phyloP scores from a whole-genome alignment of 1,140 invertebrate genomes.

The Pectinophora gossypiella region DNA sequence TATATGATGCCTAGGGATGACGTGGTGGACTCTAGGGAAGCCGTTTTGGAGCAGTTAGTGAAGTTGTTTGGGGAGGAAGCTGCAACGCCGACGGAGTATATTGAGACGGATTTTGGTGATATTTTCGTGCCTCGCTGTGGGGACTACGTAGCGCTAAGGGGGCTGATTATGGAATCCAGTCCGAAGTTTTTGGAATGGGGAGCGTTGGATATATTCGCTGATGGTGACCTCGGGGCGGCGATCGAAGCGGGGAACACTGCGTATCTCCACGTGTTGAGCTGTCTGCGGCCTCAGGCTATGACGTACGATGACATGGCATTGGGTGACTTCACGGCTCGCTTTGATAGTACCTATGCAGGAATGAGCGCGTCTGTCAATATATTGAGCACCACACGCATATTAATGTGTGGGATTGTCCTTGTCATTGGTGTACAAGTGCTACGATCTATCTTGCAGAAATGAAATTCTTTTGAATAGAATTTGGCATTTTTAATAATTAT shows the following conservation, averaged over 20 bases:
- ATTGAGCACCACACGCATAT: neutral
- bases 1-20: conserved; percentile 37
- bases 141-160: conserved; percentile 43
- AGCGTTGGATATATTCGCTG: conserved; percentile 53
- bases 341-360: neutral
- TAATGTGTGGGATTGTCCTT: neutral
- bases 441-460: no score
- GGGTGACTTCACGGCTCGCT: neutral
- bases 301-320: conserved; percentile 45
- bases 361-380: neutral
- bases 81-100: conserved; percentile 38
- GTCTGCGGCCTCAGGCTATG: conserved; percentile 57
- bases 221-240: conserved; percentile 53
- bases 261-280: conserved; percentile 47
- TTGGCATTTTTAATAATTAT: no score
- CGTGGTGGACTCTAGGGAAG: conserved; percentile 28
- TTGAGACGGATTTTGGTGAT: conserved; percentile 44
- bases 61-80: conserved; percentile 53
- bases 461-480: no score
- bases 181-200: conserved; percentile 48
- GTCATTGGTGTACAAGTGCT: no score
- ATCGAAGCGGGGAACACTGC: conserved; percentile 57
- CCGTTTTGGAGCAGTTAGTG: conserved; percentile 49
- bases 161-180: conserved; percentile 22
- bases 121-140: conserved; percentile 51